Evolutionary conservation across 2,113 vertebrate species (phyloP), one percentile per base, ranked within the genome.

Genomic region (Nycticebus coucang): DNA sequence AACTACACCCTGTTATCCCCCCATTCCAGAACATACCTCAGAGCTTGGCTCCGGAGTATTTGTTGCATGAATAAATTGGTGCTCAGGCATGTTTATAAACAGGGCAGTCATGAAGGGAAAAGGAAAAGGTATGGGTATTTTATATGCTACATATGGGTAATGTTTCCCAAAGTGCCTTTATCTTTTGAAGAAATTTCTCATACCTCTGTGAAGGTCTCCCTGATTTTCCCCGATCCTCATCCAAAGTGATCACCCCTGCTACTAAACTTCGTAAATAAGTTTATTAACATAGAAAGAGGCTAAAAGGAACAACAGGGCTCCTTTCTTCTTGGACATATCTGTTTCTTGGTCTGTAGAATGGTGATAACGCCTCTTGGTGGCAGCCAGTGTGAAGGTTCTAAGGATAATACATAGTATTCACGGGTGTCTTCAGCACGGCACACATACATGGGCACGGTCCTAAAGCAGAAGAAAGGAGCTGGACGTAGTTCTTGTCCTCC

Each of bases 331-430:
- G 18, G 77, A 28, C 57, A 79, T 62, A 41, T 80, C 22, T 75
- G 59, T 69, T 84, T 80, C 74, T 92, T 93, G n/a, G 12, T 60
- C 26, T 59, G 33, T 57, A 28, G 91, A 81, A 64, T 33, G 64
- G 18, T 64, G 50, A n/a, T 17, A 41, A 81, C 77, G 64, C 7
- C 35, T 81, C 62, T 14, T 12, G 53, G 0, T 45, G 50, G 45
- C 41, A 64, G 14, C 17, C 33, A 62, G 7, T 12, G 37, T 4
- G 33, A 77, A 19, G 78, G 22, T 50, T 19, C 33, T 1, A 50
- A 4, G 26, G 71, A n/a, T 59, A 15, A 69, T 7, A 74, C 41
- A 26, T 89, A 69, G 30, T 59, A 72, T 33, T 60, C 30, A 79
- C 7, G 13, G 66, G 41, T 64, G 15, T 26, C 87, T 79, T 83